phyloP scores from a whole-genome alignment of 2,113 vertebrate species.

The Himantopus leucocephalus region DNA sequence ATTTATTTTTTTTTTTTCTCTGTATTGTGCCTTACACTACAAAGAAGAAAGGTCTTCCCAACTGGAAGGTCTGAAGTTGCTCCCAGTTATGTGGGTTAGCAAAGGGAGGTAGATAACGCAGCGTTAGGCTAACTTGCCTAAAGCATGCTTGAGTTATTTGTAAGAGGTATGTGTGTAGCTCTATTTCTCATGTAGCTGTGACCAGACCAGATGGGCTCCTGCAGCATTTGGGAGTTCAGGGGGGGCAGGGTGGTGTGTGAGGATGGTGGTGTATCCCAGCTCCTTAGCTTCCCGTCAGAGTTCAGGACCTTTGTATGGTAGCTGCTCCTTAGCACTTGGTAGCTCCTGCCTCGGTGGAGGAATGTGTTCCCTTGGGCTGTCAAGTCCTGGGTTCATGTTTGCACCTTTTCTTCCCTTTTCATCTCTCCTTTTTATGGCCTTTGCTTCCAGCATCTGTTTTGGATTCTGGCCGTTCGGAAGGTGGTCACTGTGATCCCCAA shows the following conservation, averaged over 20 bases:
- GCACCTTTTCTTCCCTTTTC: background rate
- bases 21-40: background rate
- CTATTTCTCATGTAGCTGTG: background rate
- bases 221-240: background rate
- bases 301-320: background rate
- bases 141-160: background rate
- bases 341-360: background rate
- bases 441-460: background rate
- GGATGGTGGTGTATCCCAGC: background rate
- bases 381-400: background rate
- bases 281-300: background rate
- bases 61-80: background rate
- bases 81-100: background rate
- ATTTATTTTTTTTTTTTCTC: background rate
- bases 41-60: background rate
- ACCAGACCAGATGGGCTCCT: background rate
- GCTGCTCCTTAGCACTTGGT: background rate
- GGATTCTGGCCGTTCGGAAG: background rate
- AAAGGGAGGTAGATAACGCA: background rate
- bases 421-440: background rate
- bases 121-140: background rate
- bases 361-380: background rate
- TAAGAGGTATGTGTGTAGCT: background rate
- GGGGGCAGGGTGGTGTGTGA: background rate
- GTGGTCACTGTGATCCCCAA: background rate